Percentiles rank a stretch among this genome's conserved stretches.
Conservation (phyloP, 1,140 invertebrate species). For the Brachionus koreanus region DNA sequence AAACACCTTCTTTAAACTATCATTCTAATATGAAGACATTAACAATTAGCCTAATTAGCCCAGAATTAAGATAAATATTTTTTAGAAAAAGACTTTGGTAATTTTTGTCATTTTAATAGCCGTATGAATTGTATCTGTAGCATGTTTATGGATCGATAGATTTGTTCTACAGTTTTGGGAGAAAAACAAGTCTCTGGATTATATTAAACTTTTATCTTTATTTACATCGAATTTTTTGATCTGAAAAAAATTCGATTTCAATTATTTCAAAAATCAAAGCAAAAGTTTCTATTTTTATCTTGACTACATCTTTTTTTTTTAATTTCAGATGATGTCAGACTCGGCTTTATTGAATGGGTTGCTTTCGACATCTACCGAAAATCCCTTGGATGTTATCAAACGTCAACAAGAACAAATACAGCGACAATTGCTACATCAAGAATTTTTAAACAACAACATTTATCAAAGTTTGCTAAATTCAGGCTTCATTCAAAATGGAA, state of each 20-base stretch:
- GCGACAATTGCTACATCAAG: conserved; percentile 36
- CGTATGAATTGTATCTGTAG: not conserved
- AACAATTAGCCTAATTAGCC: conserved; percentile 36
- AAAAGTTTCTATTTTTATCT: conserved; percentile 19
- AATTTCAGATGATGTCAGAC: conserved; percentile 26
- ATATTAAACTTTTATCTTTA: conserved; percentile 16
- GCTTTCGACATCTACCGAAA: conserved; percentile 26
- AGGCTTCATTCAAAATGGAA: conserved; percentile 24
- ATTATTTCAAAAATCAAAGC: conserved; percentile 1
- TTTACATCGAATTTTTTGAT: not conserved
- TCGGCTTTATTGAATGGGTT: conserved; percentile 29
- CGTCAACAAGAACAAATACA: conserved; percentile 42
- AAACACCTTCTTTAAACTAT: not conserved
- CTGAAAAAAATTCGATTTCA: not conserved
- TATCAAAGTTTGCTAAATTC: conserved; percentile 39
- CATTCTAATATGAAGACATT: conserved; percentile 21
- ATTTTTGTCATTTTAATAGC: conserved; percentile 6
- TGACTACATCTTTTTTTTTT: not conserved
- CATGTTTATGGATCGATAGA: conserved; percentile 1
- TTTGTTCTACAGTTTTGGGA: not conserved
- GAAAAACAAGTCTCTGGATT: conserved; percentile 31
- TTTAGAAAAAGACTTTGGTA: not conserved
- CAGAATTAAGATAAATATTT: not conserved
- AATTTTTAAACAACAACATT: conserved; percentile 36
- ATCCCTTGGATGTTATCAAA: conserved; percentile 41